These are phyloP conservation scores for Acipenser ruthenus DNA, from an alignment of 2,797 vertebrate genomes.

Conservation along the genomic window DNA sequence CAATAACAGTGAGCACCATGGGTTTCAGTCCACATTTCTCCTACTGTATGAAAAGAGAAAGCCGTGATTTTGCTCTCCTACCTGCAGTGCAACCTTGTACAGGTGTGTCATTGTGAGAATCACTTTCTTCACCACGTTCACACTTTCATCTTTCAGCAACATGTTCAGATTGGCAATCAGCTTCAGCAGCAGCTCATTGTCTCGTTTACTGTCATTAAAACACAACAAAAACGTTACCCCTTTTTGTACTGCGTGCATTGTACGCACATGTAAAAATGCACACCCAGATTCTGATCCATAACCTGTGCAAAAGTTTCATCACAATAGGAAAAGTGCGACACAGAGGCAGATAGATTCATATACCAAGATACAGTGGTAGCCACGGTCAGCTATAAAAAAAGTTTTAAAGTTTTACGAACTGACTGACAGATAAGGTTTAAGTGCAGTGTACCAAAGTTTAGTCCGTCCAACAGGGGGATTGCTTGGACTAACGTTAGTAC, in stretches of 20 bases:
- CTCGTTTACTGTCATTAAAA: constrained; percentile 66
- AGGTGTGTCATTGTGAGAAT: constrained; percentile 91
- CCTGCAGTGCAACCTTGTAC: constrained; percentile 87
- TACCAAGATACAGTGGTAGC: too few relatives aligned
- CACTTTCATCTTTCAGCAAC: constrained; percentile 83
- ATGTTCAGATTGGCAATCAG: constrained; percentile 91
- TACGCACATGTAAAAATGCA: too few relatives aligned
- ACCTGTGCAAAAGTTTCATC: too few relatives aligned
- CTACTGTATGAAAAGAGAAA: background rate
- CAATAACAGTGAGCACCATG: too few relatives aligned
- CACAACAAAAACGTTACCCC: background rate
- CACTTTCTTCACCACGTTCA: constrained; percentile 91
- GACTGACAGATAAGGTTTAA: background rate
- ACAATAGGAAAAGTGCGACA: too few relatives aligned
- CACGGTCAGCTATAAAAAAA: too few relatives aligned
- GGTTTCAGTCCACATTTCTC: background rate
- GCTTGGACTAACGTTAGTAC: too few relatives aligned
- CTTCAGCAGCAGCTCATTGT: constrained; percentile 82
- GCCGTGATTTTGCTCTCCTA: constrained; percentile 25
- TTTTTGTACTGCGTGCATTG: too few relatives aligned
- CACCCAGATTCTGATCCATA: too few relatives aligned
- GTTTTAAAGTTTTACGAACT: too few relatives aligned
- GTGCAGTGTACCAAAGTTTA: background rate
- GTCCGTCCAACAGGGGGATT: too few relatives aligned
- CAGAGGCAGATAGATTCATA: too few relatives aligned